A percentile compares a stretch with the other conserved stretches of the same genome.
Conservation (phyloP, 1,140 invertebrate genomes). For the Fopius arisanus region DNA sequence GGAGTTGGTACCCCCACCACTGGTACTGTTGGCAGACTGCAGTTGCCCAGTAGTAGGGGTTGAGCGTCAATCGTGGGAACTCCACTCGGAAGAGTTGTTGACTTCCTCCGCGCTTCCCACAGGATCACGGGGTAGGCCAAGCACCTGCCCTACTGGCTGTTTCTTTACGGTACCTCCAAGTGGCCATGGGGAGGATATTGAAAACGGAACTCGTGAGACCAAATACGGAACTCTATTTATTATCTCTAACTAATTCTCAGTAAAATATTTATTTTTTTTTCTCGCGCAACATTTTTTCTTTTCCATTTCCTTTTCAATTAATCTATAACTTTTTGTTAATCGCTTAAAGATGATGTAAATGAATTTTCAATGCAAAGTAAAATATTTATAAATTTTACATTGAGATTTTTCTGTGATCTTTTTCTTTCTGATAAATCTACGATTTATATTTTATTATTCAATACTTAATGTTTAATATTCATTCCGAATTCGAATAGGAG, state of each 20-base stretch:
- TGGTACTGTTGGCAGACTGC: background rate
- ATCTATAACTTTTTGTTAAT: too few species aligned
- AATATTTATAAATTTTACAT: too few species aligned
- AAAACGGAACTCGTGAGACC: slow-evolving; percentile 14
- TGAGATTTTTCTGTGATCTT: too few species aligned
- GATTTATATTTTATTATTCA: too few species aligned
- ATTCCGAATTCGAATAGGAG: too few species aligned
- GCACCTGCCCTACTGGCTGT: slow-evolving; percentile 50
- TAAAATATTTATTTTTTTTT: background rate
- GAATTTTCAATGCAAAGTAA: too few species aligned
- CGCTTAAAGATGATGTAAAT: too few species aligned
- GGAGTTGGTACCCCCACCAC: background rate
- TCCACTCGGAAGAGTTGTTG: slow-evolving; percentile 63
- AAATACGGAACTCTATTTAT: background rate
- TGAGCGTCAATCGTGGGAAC: slow-evolving; percentile 61
- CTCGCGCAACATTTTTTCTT: too few species aligned
- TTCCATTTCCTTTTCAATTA: too few species aligned
- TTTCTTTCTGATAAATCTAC: too few species aligned
- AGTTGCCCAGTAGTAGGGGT: background rate
- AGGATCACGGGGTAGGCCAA: slow-evolving; percentile 52
- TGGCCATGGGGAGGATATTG: background rate
- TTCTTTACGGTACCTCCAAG: slow-evolving; percentile 1
- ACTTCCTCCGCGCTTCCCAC: slow-evolving; percentile 65
- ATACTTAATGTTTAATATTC: too few species aligned
- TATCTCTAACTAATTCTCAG: background rate